Conservation (phyloP, 2,888 invertebrate species). For the Carpatolechia fugitivella region DNA sequence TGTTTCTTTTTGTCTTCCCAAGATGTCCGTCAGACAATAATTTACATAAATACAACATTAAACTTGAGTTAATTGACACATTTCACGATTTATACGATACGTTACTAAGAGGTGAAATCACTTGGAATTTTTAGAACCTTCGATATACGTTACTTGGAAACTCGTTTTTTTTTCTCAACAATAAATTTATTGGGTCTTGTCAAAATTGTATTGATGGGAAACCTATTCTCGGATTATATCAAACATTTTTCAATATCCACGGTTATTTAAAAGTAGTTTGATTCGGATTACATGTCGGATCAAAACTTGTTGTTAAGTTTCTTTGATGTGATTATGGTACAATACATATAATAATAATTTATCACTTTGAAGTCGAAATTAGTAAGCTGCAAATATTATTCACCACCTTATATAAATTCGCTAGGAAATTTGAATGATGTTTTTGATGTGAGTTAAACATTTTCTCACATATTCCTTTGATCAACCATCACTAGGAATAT, state of each 20-base stretch:
- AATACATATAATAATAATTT: conserved; percentile 3
- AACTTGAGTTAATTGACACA: conserved; percentile 75
- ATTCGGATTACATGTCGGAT: conserved; percentile 9
- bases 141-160: conserved; percentile 43
- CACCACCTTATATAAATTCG: conserved; percentile 1
- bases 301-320: background rate
- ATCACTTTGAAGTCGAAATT: background rate
- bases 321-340: conserved; percentile 5
- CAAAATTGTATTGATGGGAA: conserved; percentile 22
- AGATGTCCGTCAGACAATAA: conserved; percentile 56
- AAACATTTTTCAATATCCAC: conserved; percentile 13
- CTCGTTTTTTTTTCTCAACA: conserved; percentile 39
- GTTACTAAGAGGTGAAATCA: conserved; percentile 53
- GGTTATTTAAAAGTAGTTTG: conserved; percentile 11
- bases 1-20: conserved; percentile 57
- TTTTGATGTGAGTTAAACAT: background rate
- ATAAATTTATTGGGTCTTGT: conserved; percentile 36
- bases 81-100: conserved; percentile 70
- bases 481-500: conserved; percentile 37
- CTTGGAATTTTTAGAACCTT: conserved; percentile 44
- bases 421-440: background rate
- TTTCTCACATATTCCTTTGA: conserved; percentile 39
- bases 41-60: conserved; percentile 77
- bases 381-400: background rate
- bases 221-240: conserved; percentile 12